These are phyloP conservation scores for Rhineura floridana DNA, from an alignment of 2,113 vertebrate species.

Conservation along the genomic window DNA sequence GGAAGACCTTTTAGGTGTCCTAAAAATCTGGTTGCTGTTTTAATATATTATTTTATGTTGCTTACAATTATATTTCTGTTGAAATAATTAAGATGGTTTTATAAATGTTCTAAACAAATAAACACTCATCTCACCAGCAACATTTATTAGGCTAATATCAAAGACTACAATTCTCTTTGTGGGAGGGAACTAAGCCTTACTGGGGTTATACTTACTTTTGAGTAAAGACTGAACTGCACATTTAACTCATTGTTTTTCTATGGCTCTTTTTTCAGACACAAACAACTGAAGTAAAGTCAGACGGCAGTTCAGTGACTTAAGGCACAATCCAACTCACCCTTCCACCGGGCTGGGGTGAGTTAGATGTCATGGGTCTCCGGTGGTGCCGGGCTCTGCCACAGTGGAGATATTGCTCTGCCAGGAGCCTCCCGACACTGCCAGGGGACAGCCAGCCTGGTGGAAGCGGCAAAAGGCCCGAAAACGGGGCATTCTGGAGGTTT, in stretches of 20 bases:
- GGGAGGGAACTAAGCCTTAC: background rate
- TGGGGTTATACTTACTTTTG: too few species aligned
- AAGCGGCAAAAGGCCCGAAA: too few species aligned
- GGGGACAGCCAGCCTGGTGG: too few species aligned
- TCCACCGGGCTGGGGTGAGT: too few species aligned
- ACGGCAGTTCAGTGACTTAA: background rate
- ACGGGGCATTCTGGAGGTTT: too few species aligned
- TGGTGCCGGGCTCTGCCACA: too few species aligned
- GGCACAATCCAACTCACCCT: too few species aligned
- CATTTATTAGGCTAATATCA: background rate
- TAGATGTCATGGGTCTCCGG: too few species aligned
- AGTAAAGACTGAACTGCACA: too few species aligned
- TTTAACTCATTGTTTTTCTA: background rate
- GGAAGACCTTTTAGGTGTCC: too few species aligned
- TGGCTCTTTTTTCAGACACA: background rate
- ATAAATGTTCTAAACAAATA: background rate
- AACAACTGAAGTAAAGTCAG: background rate
- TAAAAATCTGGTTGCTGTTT: background rate
- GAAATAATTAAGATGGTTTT: background rate
- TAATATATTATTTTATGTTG: background rate
- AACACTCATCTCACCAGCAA: background rate
- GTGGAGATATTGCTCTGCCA: too few species aligned
- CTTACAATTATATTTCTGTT: background rate
- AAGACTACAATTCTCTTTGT: background rate
- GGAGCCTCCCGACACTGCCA: too few species aligned